A percentile compares a stretch with the other conserved stretches of the same genome.
Conservation (phyloP, 2,797 vertebrate species). For the Hyperoplus immaculatus region DNA sequence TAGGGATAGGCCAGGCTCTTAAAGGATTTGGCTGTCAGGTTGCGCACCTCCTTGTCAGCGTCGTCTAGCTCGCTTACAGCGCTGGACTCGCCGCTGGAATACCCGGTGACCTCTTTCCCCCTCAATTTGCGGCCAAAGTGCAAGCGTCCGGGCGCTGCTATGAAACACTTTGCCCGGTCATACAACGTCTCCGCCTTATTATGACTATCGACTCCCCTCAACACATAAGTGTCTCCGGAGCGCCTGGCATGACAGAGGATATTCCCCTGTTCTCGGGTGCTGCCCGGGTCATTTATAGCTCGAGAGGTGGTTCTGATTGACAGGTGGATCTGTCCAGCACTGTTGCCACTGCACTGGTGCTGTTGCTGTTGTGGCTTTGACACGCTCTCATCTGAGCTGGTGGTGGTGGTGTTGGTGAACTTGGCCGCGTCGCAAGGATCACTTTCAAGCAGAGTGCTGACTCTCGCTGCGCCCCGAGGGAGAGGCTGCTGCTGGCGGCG, state of each 20-base stretch:
- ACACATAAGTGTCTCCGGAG: slow-evolving; percentile 87
- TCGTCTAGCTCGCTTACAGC: slow-evolving; percentile 94
- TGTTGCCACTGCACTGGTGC: slow-evolving; percentile 68
- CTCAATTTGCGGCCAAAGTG: slow-evolving; percentile 84
- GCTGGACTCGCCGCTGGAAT: slow-evolving; percentile 92
- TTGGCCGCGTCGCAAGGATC: slow-evolving; percentile 79
- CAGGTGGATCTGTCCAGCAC: slow-evolving; percentile 92
- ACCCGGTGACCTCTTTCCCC: slow-evolving; percentile 84
- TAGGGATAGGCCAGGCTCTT: slow-evolving; percentile 94
- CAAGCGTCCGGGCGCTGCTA: slow-evolving; percentile 88
- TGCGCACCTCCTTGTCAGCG: slow-evolving; percentile 96
- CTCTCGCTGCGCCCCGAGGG: slow-evolving; percentile 57
- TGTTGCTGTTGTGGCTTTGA: slow-evolving; percentile 70
- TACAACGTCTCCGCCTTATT: slow-evolving; percentile 74
- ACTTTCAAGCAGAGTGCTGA: slow-evolving; percentile 87
- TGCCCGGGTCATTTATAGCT: slow-evolving; percentile 94
- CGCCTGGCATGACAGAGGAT: slow-evolving; percentile 87
- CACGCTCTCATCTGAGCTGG: slow-evolving; percentile 76
- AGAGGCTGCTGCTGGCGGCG: not conserved
- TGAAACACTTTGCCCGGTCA: slow-evolving; percentile 82
- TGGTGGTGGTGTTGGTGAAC: slow-evolving; percentile 28
- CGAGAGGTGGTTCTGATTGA: slow-evolving; percentile 94
- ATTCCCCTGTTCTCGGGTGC: slow-evolving; percentile 87
- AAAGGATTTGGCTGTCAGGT: slow-evolving; percentile 92
- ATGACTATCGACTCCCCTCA: slow-evolving; percentile 83